Conservation (phyloP, 2,888 invertebrate genomes). For the Drosophila prolongata region DNA sequence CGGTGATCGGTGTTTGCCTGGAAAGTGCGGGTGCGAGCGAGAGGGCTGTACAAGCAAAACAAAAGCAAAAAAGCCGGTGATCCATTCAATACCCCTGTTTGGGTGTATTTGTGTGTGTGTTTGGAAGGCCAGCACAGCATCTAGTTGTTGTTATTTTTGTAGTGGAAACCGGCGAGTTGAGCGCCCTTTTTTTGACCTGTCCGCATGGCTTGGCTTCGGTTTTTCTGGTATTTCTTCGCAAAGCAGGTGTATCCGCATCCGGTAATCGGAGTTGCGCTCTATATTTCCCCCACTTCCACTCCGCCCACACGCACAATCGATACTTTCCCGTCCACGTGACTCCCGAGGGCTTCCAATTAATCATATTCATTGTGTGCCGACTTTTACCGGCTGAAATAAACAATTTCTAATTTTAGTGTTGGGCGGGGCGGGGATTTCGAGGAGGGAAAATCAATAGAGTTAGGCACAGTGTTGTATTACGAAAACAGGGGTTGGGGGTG, state of each 20-base stretch:
- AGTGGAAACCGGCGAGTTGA: slow-evolving; percentile 63
- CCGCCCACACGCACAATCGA: slow-evolving; percentile 37
- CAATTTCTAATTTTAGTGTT: slow-evolving; percentile 62
- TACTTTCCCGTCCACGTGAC: slow-evolving; percentile 62
- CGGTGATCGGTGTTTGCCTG: slow-evolving; percentile 45
- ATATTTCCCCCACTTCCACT: slow-evolving; percentile 6
- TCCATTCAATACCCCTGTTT: slow-evolving; percentile 55
- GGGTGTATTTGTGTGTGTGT: slow-evolving; percentile 22
- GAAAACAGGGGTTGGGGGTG: slow-evolving; percentile 34
- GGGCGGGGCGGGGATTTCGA: slow-evolving; percentile 37
- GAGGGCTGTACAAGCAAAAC: slow-evolving; percentile 62
- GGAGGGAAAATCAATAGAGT: slow-evolving; percentile 69
- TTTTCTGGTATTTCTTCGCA: slow-evolving; percentile 32
- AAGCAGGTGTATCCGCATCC: slow-evolving; percentile 35
- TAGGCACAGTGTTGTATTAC: slow-evolving; percentile 65
- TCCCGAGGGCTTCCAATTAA: slow-evolving; percentile 48
- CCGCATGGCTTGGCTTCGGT: slow-evolving; percentile 48
- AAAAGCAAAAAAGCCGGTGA: slow-evolving; percentile 76
- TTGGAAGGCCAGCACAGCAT: slow-evolving; percentile 69
- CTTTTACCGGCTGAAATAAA: slow-evolving; percentile 48
- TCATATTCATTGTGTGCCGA: slow-evolving; percentile 47
- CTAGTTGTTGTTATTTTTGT: slow-evolving; percentile 47
- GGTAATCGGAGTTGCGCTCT: slow-evolving; percentile 22
- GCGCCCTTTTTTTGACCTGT: slow-evolving; percentile 72
- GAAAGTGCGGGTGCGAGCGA: slow-evolving; percentile 56